Evolutionary conservation across 2,113 vertebrate genomes (phyloP).

Genomic region (Cranoglanis bouderius): DNA sequence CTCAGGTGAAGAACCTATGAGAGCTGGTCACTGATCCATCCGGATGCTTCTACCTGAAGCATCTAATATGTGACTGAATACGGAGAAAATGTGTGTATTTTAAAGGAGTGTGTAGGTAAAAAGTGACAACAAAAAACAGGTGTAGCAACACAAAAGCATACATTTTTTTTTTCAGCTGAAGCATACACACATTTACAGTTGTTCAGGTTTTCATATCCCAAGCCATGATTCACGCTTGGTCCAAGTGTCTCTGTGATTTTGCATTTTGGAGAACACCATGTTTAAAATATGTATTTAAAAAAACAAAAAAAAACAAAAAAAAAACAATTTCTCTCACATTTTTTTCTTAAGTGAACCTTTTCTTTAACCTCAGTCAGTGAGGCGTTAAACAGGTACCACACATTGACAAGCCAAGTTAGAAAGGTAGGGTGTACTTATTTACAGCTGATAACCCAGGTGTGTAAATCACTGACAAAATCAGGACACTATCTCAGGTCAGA

Average conservation of each 20-base stretch:
- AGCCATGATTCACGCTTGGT: not conserved
- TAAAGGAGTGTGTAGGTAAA: not conserved
- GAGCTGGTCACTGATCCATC: conserved; percentile 31
- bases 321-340: too few relatives aligned
- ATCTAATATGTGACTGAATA: conserved; percentile 38
- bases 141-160: not conserved
- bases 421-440: conserved; percentile 69
- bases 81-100: not conserved
- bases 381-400: conserved; percentile 64
- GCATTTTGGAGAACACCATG: not conserved
- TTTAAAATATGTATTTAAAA: not conserved
- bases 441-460: conserved; percentile 62
- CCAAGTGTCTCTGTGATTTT: not conserved
- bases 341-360: not conserved
- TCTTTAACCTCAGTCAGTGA: not conserved
- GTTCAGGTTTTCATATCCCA: not conserved
- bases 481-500: not conserved
- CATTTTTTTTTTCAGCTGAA: not conserved
- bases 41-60: conserved; percentile 27
- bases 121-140: not conserved
- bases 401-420: conserved; percentile 50
- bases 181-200: too few relatives aligned
- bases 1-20: conserved; percentile 19
- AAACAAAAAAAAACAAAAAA: too few relatives aligned
- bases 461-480: conserved; percentile 29